Conservation (phyloP, 64 coral and sea anemone species). For the Trachythela sp. region DNA sequence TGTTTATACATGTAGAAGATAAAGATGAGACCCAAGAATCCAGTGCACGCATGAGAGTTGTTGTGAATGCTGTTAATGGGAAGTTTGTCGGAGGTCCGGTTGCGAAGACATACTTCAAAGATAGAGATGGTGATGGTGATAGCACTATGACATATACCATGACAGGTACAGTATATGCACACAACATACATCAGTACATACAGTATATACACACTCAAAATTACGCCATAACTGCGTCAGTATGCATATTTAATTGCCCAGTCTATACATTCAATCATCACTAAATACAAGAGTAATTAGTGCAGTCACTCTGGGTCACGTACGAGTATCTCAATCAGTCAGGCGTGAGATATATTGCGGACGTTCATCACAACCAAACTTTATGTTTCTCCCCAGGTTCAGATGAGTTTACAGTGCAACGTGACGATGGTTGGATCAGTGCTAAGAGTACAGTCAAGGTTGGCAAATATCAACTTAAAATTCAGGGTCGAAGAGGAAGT, state of each 20-base stretch:
- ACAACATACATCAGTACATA: background rate
- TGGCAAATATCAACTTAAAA: background rate
- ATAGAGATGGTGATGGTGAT: background rate
- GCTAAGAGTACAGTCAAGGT: slow-evolving; percentile 4
- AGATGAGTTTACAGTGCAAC: background rate
- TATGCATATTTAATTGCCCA: too few species aligned
- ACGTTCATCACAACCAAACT: slow-evolving; percentile 18
- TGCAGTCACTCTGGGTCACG: too few species aligned
- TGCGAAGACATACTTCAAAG: background rate
- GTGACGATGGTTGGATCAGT: background rate
- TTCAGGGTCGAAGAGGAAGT: background rate
- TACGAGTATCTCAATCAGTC: too few species aligned
- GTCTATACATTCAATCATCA: too few species aligned
- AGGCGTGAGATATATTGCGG: background rate
- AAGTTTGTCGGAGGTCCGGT: background rate
- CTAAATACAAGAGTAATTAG: too few species aligned
- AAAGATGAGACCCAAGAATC: background rate
- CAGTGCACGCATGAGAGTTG: background rate
- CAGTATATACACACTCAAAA: background rate
- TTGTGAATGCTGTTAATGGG: background rate
- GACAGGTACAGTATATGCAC: background rate
- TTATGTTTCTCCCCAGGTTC: slow-evolving; percentile 42
- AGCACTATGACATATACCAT: background rate
- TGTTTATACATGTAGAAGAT: background rate
- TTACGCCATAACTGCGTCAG: too few species aligned